Percentiles rank a stretch among this genome's conserved stretches.
These are phyloP conservation scores for Teleogryllus occipitalis DNA, from an alignment of 1,140 invertebrate species.

Conservation along the genomic window DNA sequence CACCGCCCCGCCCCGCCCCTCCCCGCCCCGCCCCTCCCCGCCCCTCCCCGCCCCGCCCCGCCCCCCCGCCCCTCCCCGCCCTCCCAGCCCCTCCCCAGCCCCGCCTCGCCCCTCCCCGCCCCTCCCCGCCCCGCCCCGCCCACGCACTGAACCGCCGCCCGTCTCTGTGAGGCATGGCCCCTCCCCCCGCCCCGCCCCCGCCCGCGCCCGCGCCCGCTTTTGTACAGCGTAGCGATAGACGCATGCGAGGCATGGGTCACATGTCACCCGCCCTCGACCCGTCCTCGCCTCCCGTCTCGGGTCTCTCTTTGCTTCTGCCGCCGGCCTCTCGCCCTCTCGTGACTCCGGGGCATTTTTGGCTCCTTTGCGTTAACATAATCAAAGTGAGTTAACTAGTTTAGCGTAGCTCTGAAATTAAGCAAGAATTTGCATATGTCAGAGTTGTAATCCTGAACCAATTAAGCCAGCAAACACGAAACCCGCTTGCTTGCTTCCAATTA, in stretches of 20 bases:
- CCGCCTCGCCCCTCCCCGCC: too few species aligned
- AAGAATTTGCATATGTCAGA: slow-evolving; percentile 5
- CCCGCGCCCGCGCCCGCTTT: background rate
- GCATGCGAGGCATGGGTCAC: background rate
- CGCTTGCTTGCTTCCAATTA: slow-evolving; percentile 3
- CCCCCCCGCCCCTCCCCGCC: too few species aligned
- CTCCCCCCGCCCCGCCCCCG: too few species aligned
- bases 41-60: too few species aligned
- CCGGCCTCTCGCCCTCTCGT: background rate
- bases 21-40: too few species aligned
- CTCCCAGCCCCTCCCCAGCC: too few species aligned
- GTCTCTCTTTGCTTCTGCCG: background rate
- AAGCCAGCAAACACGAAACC: background rate
- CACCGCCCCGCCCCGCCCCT: too few species aligned
- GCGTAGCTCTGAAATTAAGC: slow-evolving; percentile 3
- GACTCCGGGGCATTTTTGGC: background rate
- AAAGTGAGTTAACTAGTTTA: slow-evolving; percentile 5
- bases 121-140: too few species aligned
- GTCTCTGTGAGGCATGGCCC: background rate
- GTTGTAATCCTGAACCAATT: background rate
- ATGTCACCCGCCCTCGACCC: too few species aligned
- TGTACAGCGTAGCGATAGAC: background rate
- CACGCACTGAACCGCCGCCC: background rate
- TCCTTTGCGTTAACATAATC: background rate
- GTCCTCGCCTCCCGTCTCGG: background rate